Percentiles rank a stretch among this genome's conserved stretches.
Conservation (phyloP, 1,140 invertebrate species). For the Penaeus vannamei region DNA sequence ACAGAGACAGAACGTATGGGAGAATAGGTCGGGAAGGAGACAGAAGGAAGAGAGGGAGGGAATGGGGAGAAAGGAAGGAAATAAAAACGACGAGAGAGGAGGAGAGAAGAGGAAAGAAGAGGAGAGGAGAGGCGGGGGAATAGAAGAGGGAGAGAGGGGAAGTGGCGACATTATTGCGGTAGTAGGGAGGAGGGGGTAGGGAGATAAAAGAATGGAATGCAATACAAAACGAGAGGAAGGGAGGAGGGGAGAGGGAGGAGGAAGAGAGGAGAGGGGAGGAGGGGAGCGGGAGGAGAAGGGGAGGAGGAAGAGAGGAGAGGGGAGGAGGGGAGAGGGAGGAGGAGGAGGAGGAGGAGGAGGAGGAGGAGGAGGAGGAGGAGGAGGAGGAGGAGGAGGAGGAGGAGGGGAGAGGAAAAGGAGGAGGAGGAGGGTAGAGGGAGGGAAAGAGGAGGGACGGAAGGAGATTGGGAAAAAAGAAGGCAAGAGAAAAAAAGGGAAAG, state of each 20-base stretch:
- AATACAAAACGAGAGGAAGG: neutral
- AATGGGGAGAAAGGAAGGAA: neutral
- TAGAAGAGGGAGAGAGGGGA: neutral
- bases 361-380: conserved; percentile 5
- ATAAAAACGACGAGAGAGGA: neutral
- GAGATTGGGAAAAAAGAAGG: neutral
- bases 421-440: neutral
- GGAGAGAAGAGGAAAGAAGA: no score
- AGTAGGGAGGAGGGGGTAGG: neutral
- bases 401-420: neutral
- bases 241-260: neutral
- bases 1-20: neutral
- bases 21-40: no score
- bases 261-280: neutral
- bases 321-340: neutral
- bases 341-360: conserved; percentile 5
- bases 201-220: no score
- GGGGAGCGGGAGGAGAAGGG: neutral
- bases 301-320: neutral
- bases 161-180: no score
- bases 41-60: neutral
- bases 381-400: neutral
- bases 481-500: neutral
- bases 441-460: neutral
- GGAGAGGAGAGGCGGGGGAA: neutral